Conservation (phyloP, 53 echinoderm and acorn worm species). For the Mesocentrotus franciscanus region DNA sequence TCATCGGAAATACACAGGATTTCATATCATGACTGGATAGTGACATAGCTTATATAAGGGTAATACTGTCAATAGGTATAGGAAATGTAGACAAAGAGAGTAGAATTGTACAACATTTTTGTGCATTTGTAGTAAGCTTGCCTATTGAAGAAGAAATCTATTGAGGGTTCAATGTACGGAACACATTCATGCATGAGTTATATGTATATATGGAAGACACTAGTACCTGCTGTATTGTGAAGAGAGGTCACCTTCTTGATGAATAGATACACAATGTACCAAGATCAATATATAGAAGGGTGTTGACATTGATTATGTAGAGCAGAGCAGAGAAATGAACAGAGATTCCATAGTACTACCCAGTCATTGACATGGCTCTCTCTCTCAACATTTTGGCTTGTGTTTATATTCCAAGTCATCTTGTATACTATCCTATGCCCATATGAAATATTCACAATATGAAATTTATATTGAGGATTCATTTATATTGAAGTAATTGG, state of each 20-base stretch:
- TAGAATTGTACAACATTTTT: background rate
- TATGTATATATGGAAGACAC: background rate
- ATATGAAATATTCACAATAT: no score
- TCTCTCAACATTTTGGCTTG: no score
- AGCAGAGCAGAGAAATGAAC: background rate
- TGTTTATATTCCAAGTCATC: no score
- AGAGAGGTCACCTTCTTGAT: background rate
- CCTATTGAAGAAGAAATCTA: background rate
- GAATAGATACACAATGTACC: background rate
- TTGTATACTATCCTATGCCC: no score
- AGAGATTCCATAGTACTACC: background rate
- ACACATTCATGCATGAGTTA: no score
- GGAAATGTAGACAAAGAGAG: background rate
- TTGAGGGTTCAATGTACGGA: background rate
- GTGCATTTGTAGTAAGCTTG: background rate
- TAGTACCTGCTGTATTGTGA: background rate
- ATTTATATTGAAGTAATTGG: background rate
- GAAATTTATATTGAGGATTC: background rate
- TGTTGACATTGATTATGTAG: background rate
- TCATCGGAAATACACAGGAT: background rate
- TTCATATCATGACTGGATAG: background rate
- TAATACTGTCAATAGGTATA: background rate
- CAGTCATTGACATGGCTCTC: background rate
- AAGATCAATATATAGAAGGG: background rate
- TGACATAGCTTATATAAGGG: background rate